A percentile compares a stretch with the other conserved stretches of the same genome.
Conservation (phyloP, 2,888 invertebrate species). For the Ormyrus pomaceus region DNA sequence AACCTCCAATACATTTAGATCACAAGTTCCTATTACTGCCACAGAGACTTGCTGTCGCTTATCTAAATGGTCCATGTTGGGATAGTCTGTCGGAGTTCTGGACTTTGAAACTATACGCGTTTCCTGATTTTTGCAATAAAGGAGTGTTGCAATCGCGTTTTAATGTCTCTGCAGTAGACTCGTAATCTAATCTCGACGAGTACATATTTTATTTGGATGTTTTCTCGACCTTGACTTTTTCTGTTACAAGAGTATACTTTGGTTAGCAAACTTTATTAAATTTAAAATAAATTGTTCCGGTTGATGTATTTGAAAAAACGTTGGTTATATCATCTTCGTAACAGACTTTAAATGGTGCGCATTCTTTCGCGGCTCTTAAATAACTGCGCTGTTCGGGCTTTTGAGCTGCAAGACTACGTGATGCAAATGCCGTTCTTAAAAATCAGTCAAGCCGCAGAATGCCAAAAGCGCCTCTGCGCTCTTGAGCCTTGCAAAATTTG, state of each 20-base stretch:
- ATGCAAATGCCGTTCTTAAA: conserved; percentile 21
- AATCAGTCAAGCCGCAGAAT: conserved; percentile 32
- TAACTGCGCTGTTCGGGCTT: too few species aligned
- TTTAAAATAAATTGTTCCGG: too few species aligned
- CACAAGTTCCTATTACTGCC: conserved; percentile 44
- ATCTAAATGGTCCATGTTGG: conserved; percentile 49
- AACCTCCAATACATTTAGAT: background rate
- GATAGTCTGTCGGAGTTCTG: conserved; percentile 24
- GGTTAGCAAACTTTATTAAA: too few species aligned
- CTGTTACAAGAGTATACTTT: background rate
- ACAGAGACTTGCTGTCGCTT: conserved; percentile 21
- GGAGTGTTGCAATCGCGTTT: conserved; percentile 26
- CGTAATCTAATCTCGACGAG: conserved; percentile 51
- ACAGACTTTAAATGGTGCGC: too few species aligned
- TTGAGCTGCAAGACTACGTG: too few species aligned
- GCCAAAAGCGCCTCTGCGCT: conserved; percentile 5
- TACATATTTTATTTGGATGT: conserved; percentile 38
- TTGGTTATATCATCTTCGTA: too few species aligned
- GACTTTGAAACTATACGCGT: conserved; percentile 48
- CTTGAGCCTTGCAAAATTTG: conserved; percentile 35
- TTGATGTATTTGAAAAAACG: too few species aligned
- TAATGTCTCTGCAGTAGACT: conserved; percentile 28
- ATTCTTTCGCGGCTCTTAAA: too few species aligned
- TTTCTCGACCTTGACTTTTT: background rate
- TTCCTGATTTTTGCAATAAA: conserved; percentile 26